phyloP scores from a whole-genome alignment of 2,113 vertebrate genomes.

The Menura novaehollandiae region DNA sequence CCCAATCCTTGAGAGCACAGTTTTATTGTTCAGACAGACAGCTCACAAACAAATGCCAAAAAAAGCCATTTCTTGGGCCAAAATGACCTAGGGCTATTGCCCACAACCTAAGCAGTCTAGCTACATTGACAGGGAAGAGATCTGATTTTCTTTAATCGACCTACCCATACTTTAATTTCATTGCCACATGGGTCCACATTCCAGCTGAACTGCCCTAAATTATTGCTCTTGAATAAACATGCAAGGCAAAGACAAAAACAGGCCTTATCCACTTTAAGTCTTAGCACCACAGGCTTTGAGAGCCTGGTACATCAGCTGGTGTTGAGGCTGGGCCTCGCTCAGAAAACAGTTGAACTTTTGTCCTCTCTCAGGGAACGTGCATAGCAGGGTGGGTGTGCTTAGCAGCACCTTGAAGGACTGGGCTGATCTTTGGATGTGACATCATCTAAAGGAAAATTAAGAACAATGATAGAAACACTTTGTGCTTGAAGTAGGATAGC shows the following conservation, averaged over 20 bases:
- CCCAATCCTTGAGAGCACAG: not conserved
- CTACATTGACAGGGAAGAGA: not conserved
- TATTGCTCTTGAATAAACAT: not conserved
- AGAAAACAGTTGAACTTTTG: not conserved
- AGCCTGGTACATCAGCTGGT: not conserved
- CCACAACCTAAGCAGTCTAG: not conserved
- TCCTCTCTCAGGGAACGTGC: not conserved
- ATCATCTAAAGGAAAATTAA: not conserved
- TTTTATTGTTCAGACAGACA: not conserved
- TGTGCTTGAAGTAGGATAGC: not conserved
- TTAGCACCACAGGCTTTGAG: not conserved
- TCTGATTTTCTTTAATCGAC: not conserved
- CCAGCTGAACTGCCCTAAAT: not conserved
- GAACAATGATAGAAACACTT: not conserved
- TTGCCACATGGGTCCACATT: not conserved
- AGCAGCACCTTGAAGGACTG: not conserved
- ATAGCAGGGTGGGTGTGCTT: not conserved
- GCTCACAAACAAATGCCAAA: not conserved
- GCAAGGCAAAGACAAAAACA: not conserved
- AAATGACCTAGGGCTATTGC: not conserved
- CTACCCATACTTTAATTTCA: not conserved
- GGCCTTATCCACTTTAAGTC: not conserved
- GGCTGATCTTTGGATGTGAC: not conserved
- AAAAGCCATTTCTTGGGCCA: not conserved
- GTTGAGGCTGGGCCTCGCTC: not conserved